phyloP scores from a whole-genome alignment of 2,113 vertebrate genomes.

The Rhea pennata region DNA sequence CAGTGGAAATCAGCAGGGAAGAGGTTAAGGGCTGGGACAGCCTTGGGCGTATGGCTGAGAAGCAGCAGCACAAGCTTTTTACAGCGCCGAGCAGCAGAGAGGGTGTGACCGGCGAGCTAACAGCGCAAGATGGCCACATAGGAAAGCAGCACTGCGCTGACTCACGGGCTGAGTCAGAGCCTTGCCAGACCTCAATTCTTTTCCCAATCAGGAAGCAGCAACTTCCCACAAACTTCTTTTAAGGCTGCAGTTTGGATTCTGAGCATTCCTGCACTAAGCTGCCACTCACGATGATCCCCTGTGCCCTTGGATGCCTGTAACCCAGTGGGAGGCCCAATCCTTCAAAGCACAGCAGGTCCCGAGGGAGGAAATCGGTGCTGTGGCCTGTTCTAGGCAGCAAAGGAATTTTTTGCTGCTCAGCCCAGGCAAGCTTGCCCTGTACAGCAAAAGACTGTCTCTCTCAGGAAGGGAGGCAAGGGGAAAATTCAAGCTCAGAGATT shows the following conservation, averaged over 20 bases:
- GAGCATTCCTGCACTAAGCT: background rate
- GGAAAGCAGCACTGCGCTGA: constrained; percentile 12
- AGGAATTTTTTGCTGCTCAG: background rate
- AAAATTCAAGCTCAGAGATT: background rate
- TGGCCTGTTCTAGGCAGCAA: background rate
- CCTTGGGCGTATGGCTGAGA: background rate
- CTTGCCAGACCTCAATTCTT: background rate
- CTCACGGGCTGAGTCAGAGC: constrained; percentile 1
- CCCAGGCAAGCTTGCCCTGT: background rate
- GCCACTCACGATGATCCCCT: background rate
- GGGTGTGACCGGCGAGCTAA: background rate
- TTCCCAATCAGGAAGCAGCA: constrained; percentile 54
- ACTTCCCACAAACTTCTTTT: constrained; percentile 15
- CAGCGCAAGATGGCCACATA: background rate
- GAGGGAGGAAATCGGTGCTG: background rate
- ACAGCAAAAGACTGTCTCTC: rapidly evolving
- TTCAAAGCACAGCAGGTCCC: background rate
- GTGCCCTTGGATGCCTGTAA: background rate
- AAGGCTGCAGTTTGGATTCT: background rate
- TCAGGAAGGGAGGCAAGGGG: background rate
- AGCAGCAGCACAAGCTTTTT: background rate
- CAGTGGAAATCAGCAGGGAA: background rate
- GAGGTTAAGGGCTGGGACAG: background rate
- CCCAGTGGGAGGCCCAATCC: background rate
- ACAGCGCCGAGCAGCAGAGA: background rate